phyloP scores from a whole-genome alignment of 2,797 vertebrate genomes.

The Silurus aristotelis region DNA sequence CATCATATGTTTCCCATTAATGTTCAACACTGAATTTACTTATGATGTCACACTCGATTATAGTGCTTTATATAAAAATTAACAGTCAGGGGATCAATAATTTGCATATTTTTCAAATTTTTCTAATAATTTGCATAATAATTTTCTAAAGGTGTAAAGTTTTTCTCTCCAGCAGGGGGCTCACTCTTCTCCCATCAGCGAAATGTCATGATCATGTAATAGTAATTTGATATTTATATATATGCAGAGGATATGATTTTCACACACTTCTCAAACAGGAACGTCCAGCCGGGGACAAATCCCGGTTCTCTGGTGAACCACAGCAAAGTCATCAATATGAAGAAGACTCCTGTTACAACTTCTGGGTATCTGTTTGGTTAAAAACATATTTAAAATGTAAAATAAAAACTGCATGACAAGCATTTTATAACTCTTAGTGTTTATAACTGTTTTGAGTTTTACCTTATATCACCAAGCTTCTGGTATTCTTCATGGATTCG shows the following conservation, averaged over 20 bases:
- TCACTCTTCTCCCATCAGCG: background rate
- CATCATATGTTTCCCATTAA: too few relatives aligned
- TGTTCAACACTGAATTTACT: too few relatives aligned
- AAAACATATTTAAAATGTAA: background rate
- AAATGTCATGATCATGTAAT: background rate
- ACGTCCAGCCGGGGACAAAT: constrained; percentile 96
- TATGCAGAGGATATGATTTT: background rate
- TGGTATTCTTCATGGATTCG: constrained; percentile 93
- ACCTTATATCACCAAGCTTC: constrained; percentile 92
- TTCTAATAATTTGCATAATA: too few relatives aligned
- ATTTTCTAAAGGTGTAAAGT: too few relatives aligned
- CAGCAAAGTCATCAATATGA: constrained; percentile 93
- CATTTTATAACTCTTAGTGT: background rate
- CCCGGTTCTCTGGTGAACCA: constrained; percentile 98
- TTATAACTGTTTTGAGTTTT: background rate
- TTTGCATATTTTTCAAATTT: too few relatives aligned
- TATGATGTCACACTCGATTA: too few relatives aligned
- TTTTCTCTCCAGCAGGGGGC: too few relatives aligned
- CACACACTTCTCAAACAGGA: constrained; percentile 91
- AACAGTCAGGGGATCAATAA: too few relatives aligned
- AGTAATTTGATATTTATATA: background rate
- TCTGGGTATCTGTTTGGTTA: constrained; percentile 85
- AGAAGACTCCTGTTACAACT: constrained; percentile 94
- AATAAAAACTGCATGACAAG: background rate
- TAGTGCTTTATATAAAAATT: too few relatives aligned